Evolutionary conservation across 2,113 vertebrate genomes (phyloP), one percentile per base, ranked within the genome.

Genomic region (Stomatorhinus ivindoensis): DNA sequence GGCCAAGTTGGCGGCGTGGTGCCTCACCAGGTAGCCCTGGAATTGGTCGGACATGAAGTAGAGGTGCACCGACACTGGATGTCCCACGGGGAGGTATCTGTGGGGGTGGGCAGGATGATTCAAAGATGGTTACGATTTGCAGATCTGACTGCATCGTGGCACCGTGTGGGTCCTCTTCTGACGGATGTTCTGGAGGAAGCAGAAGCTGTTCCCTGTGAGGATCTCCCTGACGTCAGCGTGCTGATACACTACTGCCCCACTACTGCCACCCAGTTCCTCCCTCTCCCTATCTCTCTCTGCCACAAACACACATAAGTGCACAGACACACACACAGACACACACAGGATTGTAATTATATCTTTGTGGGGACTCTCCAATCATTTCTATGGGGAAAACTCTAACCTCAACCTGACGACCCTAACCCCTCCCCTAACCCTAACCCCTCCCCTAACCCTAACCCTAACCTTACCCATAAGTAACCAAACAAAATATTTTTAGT

Each of bases 41-140:
- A 99, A 99, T 91, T 97, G 97, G 94, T 99, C 98, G 0, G 97
- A 96, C 27, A 97, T 97, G 95, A 99, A 99, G 95, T 99, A 99
- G 92, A 98, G 95, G 90, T 99, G 97, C 92, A 99, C 95, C 0
- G 98, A 97, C 15, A 97, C 96, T 0, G 98, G 97, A 91, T 98
- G 97, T 91, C 98, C 98, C 97, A 98, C 97, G 7, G 97, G 96
- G 90, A 98, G 97, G 93, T 98, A 99, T 93, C 98, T 99, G 96
- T 35, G 91, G 93, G 90, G 35, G 91, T 92, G 42, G 93, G 0
- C 48, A 89, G 58, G 4, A 1, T 17, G 35, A 42, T 80, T 39
- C 5, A 39, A 3, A 13, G 4, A 42, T 80, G 73, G 73, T 80
- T 42, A 42, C 15, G 2, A 42, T 80, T 80, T 15, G 35, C 35